Percentiles rank a stretch among this genome's conserved stretches.
phyloP scores from a whole-genome alignment of 23 tunicate genomes.

The Clavelina lepadiformis region DNA sequence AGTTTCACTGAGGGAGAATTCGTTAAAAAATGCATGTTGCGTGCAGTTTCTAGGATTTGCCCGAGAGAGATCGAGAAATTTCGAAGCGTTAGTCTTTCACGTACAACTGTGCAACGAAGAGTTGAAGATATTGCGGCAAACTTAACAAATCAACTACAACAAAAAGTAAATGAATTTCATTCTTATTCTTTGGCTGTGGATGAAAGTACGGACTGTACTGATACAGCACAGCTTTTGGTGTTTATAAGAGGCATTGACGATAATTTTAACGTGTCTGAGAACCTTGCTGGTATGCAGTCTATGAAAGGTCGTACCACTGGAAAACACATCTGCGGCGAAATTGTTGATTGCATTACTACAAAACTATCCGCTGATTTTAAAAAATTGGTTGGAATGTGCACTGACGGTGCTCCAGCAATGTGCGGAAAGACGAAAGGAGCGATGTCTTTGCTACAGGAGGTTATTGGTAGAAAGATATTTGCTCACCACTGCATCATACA shows the following conservation, averaged over 20 bases:
- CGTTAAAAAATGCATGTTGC: conserved; percentile 12
- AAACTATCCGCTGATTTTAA: conserved; percentile 2
- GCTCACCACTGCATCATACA: conserved; percentile 29
- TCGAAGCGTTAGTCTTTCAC: conserved; percentile 7
- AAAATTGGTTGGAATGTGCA: conserved; percentile 29
- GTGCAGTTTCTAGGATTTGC: neutral
- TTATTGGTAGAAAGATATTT: too few relatives aligned
- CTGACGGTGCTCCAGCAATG: conserved; percentile 35
- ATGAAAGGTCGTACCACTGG: conserved; percentile 26
- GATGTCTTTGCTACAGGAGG: too few relatives aligned
- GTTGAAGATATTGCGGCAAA: conserved; percentile 13
- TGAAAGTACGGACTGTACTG: conserved; percentile 8
- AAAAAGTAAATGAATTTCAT: conserved; percentile 3
- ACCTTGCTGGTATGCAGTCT: too few relatives aligned
- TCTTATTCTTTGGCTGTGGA: too few relatives aligned
- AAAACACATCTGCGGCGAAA: conserved; percentile 21
- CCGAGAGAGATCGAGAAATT: conserved; percentile 7
- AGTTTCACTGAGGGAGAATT: conserved; percentile 19
- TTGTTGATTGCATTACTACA: conserved; percentile 3
- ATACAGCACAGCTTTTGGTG: conserved; percentile 20
- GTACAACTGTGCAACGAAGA: conserved; percentile 20
- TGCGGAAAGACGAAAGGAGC: conserved; percentile 19
- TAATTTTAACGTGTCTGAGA: conserved; percentile 8
- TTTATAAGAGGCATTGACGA: conserved; percentile 31
- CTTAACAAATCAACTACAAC: neutral